Percentiles rank a stretch among this genome's conserved stretches.
Evolutionary conservation across 2,113 vertebrate species (phyloP).

Genomic region (Rhinolophus sinicus): DNA sequence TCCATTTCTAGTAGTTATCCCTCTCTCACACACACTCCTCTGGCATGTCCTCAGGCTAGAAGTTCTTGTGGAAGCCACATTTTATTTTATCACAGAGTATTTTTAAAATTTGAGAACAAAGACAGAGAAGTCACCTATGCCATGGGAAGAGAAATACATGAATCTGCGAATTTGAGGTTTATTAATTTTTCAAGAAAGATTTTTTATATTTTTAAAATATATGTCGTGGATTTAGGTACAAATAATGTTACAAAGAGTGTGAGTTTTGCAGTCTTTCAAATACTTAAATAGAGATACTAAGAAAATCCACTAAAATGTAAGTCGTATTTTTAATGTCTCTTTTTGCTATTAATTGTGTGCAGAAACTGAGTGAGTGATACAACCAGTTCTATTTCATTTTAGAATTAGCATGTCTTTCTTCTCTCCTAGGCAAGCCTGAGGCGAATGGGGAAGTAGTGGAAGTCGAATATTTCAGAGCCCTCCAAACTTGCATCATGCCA

Average conservation of each 20-base stretch:
- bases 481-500: not conserved
- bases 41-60: not conserved
- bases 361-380: not conserved
- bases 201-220: not conserved
- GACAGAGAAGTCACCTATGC: not conserved
- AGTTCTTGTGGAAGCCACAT: constrained; percentile 25
- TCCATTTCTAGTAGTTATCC: not conserved
- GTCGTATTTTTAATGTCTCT: not conserved
- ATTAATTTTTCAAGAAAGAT: not conserved
- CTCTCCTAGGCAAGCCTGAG: not conserved
- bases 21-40: not conserved
- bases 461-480: not conserved
- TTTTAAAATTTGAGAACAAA: constrained; percentile 2
- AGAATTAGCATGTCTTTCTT: not conserved
- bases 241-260: not conserved
- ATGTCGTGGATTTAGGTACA: not conserved
- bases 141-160: not conserved
- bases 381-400: not conserved
- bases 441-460: not conserved
- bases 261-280: constrained; percentile 26
- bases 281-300: not conserved
- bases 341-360: not conserved
- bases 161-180: constrained; percentile 34
- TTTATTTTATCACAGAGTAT: not conserved
- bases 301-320: not conserved